Evolutionary conservation across 2,888 invertebrate species (phyloP).

Genomic region (Trisateles emortualis): DNA sequence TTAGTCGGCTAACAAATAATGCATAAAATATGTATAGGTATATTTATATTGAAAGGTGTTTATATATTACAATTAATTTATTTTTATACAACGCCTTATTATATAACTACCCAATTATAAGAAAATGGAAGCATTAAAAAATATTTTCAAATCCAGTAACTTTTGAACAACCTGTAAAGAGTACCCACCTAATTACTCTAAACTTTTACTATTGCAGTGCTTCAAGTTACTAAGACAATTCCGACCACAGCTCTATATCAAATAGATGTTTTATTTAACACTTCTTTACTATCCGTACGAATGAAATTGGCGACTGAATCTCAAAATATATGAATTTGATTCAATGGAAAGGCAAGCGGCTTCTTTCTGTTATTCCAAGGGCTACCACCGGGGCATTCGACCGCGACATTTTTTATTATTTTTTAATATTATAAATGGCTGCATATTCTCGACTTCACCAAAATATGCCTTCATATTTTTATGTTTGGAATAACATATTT

Average conservation of each 20-base stretch:
- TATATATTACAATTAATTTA: no score
- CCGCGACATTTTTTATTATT: constrained; percentile 69
- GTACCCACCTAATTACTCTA: no score
- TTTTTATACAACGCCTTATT: no score
- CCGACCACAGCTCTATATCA: no score
- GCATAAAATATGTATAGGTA: no score
- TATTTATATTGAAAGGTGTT: no score
- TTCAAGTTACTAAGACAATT: no score
- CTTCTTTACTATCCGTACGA: constrained; percentile 72
- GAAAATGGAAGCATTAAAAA: no score
- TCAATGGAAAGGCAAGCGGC: constrained; percentile 87
- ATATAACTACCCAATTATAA: no score
- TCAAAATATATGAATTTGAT: constrained; percentile 88
- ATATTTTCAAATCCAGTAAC: no score
- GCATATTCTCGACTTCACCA: constrained; percentile 66
- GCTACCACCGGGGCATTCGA: constrained; percentile 82
- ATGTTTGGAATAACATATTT: constrained; percentile 20
- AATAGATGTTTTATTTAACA: constrained; percentile 22
- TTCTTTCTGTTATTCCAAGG: constrained; percentile 83
- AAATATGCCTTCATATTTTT: constrained; percentile 72
- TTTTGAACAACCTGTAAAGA: no score
- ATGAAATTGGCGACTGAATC: constrained; percentile 87
- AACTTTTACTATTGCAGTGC: no score
- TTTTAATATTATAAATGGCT: constrained; percentile 76
- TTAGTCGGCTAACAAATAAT: constrained; percentile 14